Base-by-base conservation (phyloP, 2,113 vertebrate genomes). In the Heteronetta atricapilla region DNA sequence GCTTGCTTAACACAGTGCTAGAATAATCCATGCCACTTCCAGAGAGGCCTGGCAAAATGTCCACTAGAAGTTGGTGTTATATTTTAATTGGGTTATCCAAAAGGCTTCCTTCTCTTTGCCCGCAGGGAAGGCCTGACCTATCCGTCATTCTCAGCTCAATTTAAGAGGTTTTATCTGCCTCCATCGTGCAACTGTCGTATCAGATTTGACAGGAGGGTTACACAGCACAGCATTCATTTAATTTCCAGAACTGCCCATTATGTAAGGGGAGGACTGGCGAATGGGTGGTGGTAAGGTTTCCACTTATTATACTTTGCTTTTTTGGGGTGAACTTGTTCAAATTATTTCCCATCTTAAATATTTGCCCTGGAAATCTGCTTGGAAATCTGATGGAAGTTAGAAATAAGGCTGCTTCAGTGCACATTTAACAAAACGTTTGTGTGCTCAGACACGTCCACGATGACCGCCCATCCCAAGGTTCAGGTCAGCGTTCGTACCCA, bases 51-150 rank as follows among this genome's bases (percentile, higher is more conserved):
- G 42, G 53, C 48, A 50, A 91, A 94, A 74, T 64, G 82, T 90
- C 92, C 62, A 7, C 77, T 62, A 50, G 73, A 95, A 92, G 74
- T 26, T 85, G 48, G 13, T 84, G 80, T 42, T 90, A 0, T 60
- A 7, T 90, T 97, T 97, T 95, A 97, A 96, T 95, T 96, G 92
- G 90, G 20, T 94, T 94, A 69, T 90, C 94, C 92, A 86, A 64
- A 95, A 94, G 86, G 40, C 80, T 46, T 72, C 90, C 66, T 82
- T 88, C 52, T 82, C 44, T 95, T 93, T 97, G 93, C 94, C 94
- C 5, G 36, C 58, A 53, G 95, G 96, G 88, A 76, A 96, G 92
- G 83, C 53, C 92, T 92, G 69, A 94, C 90, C 77, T 50, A 34
- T 88, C 86, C 70, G 20, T 96, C 93, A 93, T 82, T 90, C 48